Conservation (phyloP, 2,797 vertebrate genomes). For the Catamblyrhynchus diadema region DNA sequence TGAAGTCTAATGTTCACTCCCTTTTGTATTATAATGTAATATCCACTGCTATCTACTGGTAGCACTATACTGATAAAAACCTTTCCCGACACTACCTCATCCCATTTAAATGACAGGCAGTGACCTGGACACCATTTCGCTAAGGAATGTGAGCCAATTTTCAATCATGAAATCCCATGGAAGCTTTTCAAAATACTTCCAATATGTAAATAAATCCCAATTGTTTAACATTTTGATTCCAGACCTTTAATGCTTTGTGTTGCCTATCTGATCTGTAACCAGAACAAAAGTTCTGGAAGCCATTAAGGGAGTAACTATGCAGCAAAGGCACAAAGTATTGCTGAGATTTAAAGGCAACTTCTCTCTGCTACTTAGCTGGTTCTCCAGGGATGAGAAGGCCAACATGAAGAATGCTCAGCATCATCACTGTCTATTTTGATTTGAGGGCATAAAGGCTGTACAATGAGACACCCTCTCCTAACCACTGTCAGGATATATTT, state of each 20-base stretch:
- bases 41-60: fast-evolving
- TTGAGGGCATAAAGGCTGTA: constrained; percentile 16
- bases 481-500: constrained; percentile 67
- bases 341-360: not conserved
- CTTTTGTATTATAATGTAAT: not conserved
- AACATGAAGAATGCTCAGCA: not conserved
- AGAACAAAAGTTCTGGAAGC: not conserved
- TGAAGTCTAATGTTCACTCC: not conserved
- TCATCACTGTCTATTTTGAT: constrained; percentile 35
- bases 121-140: not conserved
- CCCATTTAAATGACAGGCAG: not conserved
- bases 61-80: not conserved
- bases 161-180: not conserved
- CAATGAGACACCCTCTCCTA: constrained; percentile 53
- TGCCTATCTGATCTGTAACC: not conserved
- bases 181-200: not conserved
- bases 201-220: not conserved
- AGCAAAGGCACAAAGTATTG: not conserved
- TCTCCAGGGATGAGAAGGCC: not conserved
- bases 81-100: not conserved
- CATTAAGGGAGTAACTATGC: not conserved
- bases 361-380: not conserved
- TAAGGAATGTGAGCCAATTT: not conserved
- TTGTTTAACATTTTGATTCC: not conserved
- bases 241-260: not conserved